A percentile compares a stretch with the other conserved stretches of the same genome.
These are phyloP conservation scores for Rhingia campestris DNA, from an alignment of 2,888 invertebrate genomes.

Conservation along the genomic window DNA sequence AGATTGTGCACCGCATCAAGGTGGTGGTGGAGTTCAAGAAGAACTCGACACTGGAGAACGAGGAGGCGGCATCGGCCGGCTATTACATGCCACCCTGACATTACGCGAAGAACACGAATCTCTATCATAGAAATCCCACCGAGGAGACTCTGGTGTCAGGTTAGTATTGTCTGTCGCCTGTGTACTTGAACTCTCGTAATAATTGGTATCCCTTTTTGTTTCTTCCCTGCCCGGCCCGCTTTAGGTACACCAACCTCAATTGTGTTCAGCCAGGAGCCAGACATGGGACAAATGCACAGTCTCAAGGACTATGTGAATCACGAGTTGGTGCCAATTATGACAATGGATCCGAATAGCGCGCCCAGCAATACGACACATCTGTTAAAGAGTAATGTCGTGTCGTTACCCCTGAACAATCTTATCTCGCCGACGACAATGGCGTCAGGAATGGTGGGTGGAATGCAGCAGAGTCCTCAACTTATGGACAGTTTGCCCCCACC, in stretches of 20 bases:
- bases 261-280: conserved; percentile 79
- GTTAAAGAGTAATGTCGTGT: conserved; percentile 74
- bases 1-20: conserved; percentile 91
- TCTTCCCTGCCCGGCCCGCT: neutral
- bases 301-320: conserved; percentile 82
- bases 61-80: conserved; percentile 75
- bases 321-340: conserved; percentile 82
- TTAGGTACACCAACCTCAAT: conserved; percentile 84
- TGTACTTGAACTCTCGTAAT: conserved; percentile 1
- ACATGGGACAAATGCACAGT: conserved; percentile 79
- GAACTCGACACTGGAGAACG: conserved; percentile 74
- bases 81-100: conserved; percentile 82
- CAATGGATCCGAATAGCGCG: conserved; percentile 81
- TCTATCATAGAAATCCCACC: conserved; percentile 84
- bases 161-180: conserved; percentile 71
- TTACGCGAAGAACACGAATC: conserved; percentile 81
- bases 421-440: conserved; percentile 71
- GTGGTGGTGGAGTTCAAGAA: conserved; percentile 84
- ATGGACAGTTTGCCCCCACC: conserved; percentile 78
- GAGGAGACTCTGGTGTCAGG: conserved; percentile 85
- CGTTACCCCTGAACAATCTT: conserved; percentile 75
- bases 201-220: conserved; percentile 1
- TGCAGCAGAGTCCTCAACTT: conserved; percentile 76
- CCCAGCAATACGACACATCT: conserved; percentile 75
- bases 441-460: conserved; percentile 70